phyloP scores from a whole-genome alignment of 2,888 invertebrate genomes.

The Dynastes maya region DNA sequence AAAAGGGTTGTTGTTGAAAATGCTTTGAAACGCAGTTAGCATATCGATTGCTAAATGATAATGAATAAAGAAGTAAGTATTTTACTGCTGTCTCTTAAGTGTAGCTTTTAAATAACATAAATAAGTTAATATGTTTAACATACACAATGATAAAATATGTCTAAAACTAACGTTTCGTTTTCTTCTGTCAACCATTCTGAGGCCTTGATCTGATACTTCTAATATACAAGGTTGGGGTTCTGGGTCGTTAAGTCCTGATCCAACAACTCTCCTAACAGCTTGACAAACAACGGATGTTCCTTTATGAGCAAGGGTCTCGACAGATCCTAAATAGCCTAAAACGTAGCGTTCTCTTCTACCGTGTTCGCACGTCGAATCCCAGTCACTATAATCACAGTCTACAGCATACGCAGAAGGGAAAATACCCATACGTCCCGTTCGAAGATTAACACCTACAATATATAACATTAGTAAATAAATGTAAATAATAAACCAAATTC shows the following conservation, averaged over 20 bases:
- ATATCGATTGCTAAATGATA: too few relatives aligned
- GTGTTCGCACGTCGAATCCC: constrained; percentile 89
- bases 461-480: too few relatives aligned
- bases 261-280: constrained; percentile 90
- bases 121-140: too few relatives aligned
- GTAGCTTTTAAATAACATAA: too few relatives aligned
- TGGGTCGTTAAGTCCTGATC: constrained; percentile 79
- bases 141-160: neutral
- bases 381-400: constrained; percentile 97
- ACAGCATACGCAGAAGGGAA: constrained; percentile 98
- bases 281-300: constrained; percentile 97
- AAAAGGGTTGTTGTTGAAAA: too few relatives aligned
- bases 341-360: constrained; percentile 90
- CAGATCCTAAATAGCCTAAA: constrained; percentile 95
- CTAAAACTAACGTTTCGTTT: constrained; percentile 77
- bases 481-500: too few relatives aligned
- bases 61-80: too few relatives aligned
- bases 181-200: constrained; percentile 94
- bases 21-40: too few relatives aligned
- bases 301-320: constrained; percentile 96
- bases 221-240: constrained; percentile 88
- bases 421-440: constrained; percentile 92
- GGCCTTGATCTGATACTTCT: constrained; percentile 96
- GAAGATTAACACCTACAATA: constrained; percentile 88
- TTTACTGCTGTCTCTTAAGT: too few relatives aligned